Evolutionary conservation across 1,140 invertebrate species (phyloP), one percentile per base, ranked within the genome.

Genomic region (Formica exsecta): DNA sequence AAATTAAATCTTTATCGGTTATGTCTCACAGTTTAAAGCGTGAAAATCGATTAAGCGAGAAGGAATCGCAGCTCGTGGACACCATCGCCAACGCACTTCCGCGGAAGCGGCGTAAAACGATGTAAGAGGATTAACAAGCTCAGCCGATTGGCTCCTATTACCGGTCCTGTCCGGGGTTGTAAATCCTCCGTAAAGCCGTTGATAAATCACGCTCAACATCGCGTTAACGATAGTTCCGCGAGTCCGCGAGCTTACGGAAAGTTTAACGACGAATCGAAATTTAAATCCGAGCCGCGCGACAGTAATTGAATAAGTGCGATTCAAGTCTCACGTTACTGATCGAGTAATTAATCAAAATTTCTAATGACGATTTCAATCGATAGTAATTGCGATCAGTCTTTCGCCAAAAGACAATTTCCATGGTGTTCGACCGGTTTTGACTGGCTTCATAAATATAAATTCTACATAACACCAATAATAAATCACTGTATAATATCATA

Each of bases 81-180:
- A 76, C 57, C 66, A 70, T 71, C 54, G 11, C 3, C 76, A 51
- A 61, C 25, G 75, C 44, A 75, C 88, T 89, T 87, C 73, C 89
- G 85, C 66, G 74, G 66, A 81, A 85, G 71, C 89, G 79, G 83
- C 57, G 85, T 84, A 84, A 83, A 90, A 84, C 89, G 88, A 84
- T 89, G 88, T 90, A 90, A 90, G 89, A 90, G 89, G 89, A 90
- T 90, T 90, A 90, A 89, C 87, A 84, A 85, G 85, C 85, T 61
- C 62, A 76, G 73, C 44, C 89, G 88, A 90, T 90, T 87, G 88
- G 75, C 86, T 89, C 75, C 81, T 86, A 89, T 90, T 90, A 87
- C 85, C 85, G 68, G 68, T 85, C 62, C 88, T 79, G 84, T 89
- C 85, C 73, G 13, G 48, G 77, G 32, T 65, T 89, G 89, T 90